Conservation (phyloP, 2,113 vertebrate genomes). For the Nicator chloris region DNA sequence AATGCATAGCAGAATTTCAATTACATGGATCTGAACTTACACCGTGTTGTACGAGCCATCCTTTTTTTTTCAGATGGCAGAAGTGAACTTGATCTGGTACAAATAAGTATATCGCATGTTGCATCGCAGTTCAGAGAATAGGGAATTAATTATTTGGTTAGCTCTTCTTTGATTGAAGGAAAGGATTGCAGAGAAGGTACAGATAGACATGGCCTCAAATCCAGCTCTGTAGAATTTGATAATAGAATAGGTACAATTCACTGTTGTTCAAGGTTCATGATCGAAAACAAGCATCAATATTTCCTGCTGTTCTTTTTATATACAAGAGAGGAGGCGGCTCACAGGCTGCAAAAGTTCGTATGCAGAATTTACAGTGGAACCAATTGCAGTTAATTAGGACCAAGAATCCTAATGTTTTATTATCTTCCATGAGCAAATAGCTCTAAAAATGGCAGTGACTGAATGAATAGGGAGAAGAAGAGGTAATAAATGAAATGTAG, state of each 20-base stretch:
- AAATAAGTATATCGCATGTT: neutral
- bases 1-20: neutral
- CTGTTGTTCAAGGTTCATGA: neutral
- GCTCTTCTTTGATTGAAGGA: neutral
- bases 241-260: neutral
- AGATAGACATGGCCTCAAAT: neutral
- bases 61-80: neutral
- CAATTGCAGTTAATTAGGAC: neutral
- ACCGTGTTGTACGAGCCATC: rapidly evolving
- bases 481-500: neutral
- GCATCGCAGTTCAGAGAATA: neutral
- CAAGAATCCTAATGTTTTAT: neutral
- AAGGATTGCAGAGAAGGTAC: neutral
- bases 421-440: neutral
- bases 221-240: neutral
- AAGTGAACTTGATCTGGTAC: neutral
- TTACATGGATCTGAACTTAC: neutral
- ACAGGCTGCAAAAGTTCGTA: neutral
- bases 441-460: neutral
- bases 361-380: neutral
- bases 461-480: neutral
- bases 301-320: neutral
- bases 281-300: neutral
- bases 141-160: neutral
- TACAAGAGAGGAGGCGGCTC: neutral